These are phyloP conservation scores for Bergia puertoricense DNA, from an alignment of 92 coral and sea anemone species.

Conservation along the genomic window DNA sequence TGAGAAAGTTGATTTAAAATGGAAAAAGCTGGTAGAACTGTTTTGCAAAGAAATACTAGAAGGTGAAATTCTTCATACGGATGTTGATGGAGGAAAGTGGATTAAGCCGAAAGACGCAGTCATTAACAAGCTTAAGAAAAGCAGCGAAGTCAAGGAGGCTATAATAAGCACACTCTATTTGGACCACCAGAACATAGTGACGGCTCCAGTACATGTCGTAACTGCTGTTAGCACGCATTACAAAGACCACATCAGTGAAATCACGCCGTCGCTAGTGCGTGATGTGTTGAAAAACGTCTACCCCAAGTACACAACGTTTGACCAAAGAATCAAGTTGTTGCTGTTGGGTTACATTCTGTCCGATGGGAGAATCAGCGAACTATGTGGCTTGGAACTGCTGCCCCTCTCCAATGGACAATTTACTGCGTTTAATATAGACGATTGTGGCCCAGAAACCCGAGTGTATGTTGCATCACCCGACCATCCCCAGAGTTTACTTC, in stretches of 20 bases:
- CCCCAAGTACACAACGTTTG: constrained; percentile 33
- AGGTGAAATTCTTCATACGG: constrained; percentile 45
- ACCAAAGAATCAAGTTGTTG: constrained; percentile 47
- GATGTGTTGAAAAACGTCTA: constrained; percentile 39
- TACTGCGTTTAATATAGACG: constrained; percentile 34
- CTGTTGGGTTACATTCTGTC: constrained; percentile 69
- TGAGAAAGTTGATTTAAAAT: constrained; percentile 33
- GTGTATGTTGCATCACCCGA: constrained; percentile 61
- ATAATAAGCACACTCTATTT: background rate
- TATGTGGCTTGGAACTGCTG: constrained; percentile 69
- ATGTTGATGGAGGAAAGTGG: constrained; percentile 70
- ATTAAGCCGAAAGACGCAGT: constrained; percentile 52
- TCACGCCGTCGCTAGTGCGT: constrained; percentile 65
- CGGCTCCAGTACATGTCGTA: constrained; percentile 56
- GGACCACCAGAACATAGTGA: constrained; percentile 55
- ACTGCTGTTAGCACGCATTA: constrained; percentile 25
- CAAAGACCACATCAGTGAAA: constrained; percentile 8
- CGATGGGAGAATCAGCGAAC: constrained; percentile 51
- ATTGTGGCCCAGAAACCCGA: constrained; percentile 20
- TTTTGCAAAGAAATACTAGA: constrained; percentile 39
- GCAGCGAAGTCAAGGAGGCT: background rate
- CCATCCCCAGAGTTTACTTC: constrained; percentile 71
- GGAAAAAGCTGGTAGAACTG: constrained; percentile 42
- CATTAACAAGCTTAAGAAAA: constrained; percentile 26
- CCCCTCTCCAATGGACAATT: constrained; percentile 68